Percentiles rank a stretch among this genome's conserved stretches.
Evolutionary conservation across 2,113 vertebrate species (phyloP).

Genomic region (Oxyura jamaicensis): DNA sequence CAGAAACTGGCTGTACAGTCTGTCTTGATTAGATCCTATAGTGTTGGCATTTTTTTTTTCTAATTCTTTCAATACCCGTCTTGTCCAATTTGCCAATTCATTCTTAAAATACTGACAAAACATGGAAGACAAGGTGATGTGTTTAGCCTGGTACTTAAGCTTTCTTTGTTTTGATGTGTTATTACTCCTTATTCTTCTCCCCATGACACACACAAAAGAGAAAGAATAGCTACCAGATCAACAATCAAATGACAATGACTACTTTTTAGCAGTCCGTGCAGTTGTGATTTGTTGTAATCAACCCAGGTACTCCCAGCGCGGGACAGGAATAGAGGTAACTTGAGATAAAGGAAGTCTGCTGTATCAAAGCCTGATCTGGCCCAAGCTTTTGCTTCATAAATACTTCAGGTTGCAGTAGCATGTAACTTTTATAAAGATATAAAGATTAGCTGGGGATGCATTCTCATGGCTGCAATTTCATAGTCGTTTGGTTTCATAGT

Average conservation of each 20-base stretch:
- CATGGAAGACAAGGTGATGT: neutral
- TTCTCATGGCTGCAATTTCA: neutral
- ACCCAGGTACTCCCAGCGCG: neutral
- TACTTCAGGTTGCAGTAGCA: neutral
- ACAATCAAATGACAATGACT: slow-evolving; percentile 35
- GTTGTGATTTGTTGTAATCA: slow-evolving; percentile 29
- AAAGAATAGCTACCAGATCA: slow-evolving; percentile 7
- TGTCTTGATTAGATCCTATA: slow-evolving; percentile 14
- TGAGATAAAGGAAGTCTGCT: neutral
- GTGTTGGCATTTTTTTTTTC: slow-evolving; percentile 6
- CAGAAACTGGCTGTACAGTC: neutral
- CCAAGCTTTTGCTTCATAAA: neutral
- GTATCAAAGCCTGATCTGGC: neutral
- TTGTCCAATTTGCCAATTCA: slow-evolving; percentile 30
- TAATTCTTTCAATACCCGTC: slow-evolving; percentile 1
- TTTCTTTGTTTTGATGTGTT: slow-evolving; percentile 38
- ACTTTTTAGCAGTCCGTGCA: neutral
- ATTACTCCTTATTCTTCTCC: slow-evolving; percentile 39
- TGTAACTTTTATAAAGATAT: neutral
- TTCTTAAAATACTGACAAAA: slow-evolving; percentile 12
- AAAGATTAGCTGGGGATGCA: neutral
- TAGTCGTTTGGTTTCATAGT: neutral
- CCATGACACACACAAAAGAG: neutral
- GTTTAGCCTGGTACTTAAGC: neutral
- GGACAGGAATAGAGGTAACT: slow-evolving; percentile 39